A percentile compares a stretch with the other conserved stretches of the same genome.
Conservation (phyloP, 1,140 invertebrate species). For the Bicyclus anynana region DNA sequence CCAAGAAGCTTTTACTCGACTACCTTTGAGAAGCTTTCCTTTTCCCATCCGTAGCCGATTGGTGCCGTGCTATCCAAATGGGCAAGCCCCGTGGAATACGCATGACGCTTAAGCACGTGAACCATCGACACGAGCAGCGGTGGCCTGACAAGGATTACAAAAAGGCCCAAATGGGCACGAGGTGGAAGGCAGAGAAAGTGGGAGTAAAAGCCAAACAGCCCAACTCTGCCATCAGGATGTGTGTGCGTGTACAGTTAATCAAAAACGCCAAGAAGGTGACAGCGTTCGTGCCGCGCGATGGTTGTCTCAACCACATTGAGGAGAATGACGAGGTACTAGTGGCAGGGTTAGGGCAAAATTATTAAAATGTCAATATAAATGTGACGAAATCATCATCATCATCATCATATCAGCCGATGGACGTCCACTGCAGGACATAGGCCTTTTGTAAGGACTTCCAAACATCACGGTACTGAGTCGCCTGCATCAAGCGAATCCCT, state of each 20-base stretch:
- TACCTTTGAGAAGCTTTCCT: too few relatives aligned
- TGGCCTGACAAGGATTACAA: conserved; percentile 99
- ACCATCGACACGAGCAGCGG: conserved; percentile 96
- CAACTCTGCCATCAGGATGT: conserved; percentile 99
- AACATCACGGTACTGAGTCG: too few relatives aligned
- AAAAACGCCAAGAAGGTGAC: conserved; percentile 99
- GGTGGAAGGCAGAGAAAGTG: conserved; percentile 99
- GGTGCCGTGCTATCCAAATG: conserved; percentile 74
- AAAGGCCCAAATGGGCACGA: conserved; percentile 99
- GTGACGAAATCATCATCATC: too few relatives aligned
- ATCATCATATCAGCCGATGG: too few relatives aligned
- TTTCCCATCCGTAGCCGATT: conserved; percentile 75
- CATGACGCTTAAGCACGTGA: conserved; percentile 98
- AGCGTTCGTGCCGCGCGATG: conserved; percentile 99
- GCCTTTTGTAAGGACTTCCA: too few relatives aligned
- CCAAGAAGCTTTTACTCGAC: too few relatives aligned
- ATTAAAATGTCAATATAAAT: too few relatives aligned
- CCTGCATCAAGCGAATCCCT: too few relatives aligned
- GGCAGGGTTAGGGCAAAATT: conserved; percentile 99
- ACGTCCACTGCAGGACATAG: too few relatives aligned
- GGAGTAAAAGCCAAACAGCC: conserved; percentile 99
- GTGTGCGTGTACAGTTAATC: conserved; percentile 99
- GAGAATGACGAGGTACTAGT: conserved; percentile 99
- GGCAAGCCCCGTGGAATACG: conserved; percentile 98
- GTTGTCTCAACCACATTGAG: conserved; percentile 99